phyloP scores from a whole-genome alignment of 1,140 invertebrate genomes.

The honey bee (Apis mellifera) region DNA sequence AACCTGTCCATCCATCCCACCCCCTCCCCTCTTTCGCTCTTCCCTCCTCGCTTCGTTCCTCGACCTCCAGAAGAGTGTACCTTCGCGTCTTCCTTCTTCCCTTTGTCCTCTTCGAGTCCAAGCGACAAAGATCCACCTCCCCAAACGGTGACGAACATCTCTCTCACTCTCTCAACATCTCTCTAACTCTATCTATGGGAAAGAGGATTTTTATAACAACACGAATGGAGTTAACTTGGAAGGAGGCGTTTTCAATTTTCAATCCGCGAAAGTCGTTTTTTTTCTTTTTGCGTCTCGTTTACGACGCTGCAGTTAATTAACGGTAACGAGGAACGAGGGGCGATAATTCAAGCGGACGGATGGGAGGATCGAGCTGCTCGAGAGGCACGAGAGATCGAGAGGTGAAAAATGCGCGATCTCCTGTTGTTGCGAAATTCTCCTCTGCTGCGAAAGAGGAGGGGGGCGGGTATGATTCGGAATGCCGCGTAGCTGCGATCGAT shows the following conservation, averaged over 20 bases:
- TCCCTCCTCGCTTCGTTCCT: neutral
- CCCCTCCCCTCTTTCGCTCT: neutral
- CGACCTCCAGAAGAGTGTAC: neutral
- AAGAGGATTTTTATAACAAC: neutral
- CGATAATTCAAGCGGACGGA: conserved; percentile 23
- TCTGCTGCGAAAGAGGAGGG: neutral
- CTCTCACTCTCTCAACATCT: neutral
- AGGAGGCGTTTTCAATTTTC: conserved; percentile 4
- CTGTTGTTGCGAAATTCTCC: conserved; percentile 49
- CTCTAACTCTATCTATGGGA: neutral
- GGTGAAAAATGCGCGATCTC: no score
- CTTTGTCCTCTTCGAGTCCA: neutral
- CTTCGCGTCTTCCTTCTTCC: no score
- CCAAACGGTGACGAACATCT: neutral
- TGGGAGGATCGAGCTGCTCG: neutral
- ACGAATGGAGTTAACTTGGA: no score
- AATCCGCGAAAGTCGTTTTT: neutral
- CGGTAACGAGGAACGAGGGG: conserved; percentile 35
- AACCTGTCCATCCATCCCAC: conserved; percentile 6
- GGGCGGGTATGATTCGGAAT: conserved; percentile 36
- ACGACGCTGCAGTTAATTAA: neutral
- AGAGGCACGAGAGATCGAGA: no score
- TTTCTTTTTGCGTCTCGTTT: neutral
- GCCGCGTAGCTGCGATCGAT: conserved; percentile 61
- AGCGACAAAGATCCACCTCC: neutral